phyloP scores from a whole-genome alignment of 35 echinoderm and acorn worm species.

The Heliocidaris tuberculata region DNA sequence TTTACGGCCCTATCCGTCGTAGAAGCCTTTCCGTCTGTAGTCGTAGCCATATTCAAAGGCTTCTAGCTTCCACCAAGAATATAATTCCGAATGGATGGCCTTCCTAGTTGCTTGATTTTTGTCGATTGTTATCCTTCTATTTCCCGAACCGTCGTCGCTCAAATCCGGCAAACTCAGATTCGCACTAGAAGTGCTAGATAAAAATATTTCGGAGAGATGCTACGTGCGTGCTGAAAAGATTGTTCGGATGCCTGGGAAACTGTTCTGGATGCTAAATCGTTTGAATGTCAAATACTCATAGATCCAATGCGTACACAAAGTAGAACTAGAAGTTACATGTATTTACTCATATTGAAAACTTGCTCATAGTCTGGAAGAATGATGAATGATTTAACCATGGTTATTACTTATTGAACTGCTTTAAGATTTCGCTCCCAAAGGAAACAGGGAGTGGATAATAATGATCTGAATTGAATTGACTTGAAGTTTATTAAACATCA shows the following conservation, averaged over 20 bases:
- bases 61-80: conserved; percentile 43
- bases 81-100: conserved; percentile 34
- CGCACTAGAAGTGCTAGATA: conserved; percentile 10
- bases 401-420: too few relatives aligned
- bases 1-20: conserved; percentile 57
- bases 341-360: too few relatives aligned
- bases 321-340: too few relatives aligned
- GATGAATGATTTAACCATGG: too few relatives aligned
- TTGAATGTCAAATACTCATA: too few relatives aligned
- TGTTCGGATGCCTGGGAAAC: background rate
- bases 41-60: conserved; percentile 48
- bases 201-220: background rate
- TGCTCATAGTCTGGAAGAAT: too few relatives aligned
- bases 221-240: background rate
- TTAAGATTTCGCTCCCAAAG: too few relatives aligned
- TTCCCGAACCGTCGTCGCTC: background rate
- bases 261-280: background rate
- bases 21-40: conserved; percentile 16
- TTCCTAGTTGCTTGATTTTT: background rate
- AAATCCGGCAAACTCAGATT: background rate
- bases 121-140: conserved; percentile 34
- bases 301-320: too few relatives aligned
- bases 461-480: too few relatives aligned
- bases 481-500: too few relatives aligned
- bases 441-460: too few relatives aligned